phyloP scores from a whole-genome alignment of 2,113 vertebrate genomes.

The Bos javanicus region DNA sequence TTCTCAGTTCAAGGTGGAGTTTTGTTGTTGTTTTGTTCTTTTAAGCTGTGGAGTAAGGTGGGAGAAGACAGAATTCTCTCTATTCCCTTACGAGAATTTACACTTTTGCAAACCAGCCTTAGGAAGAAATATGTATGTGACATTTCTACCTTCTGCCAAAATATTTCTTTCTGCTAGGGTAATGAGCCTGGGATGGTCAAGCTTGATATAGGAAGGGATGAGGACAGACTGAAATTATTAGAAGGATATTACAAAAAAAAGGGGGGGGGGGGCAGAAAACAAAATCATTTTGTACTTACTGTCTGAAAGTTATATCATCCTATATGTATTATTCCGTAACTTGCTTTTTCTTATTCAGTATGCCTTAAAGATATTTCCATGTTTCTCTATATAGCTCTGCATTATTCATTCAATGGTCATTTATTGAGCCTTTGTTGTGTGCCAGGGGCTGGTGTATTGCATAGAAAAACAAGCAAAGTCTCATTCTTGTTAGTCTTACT shows the following conservation, averaged over 20 bases:
- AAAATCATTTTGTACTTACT: neutral
- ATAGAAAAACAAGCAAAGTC: neutral
- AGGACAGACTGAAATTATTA: neutral
- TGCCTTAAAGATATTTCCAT: neutral
- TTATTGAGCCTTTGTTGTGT: neutral
- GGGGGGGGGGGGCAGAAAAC: neutral
- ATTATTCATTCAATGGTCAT: neutral
- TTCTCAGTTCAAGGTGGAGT: neutral
- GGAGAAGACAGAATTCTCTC: neutral
- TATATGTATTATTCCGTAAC: neutral
- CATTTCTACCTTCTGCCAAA: neutral
- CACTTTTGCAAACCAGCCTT: neutral
- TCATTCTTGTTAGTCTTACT: neutral
- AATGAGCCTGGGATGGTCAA: neutral
- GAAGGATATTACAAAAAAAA: neutral
- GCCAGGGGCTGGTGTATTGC: neutral
- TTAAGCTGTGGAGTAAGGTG: neutral
- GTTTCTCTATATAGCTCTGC: neutral
- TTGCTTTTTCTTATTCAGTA: neutral
- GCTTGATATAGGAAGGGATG: neutral
- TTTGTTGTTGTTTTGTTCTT: neutral
- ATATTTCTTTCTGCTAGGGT: neutral
- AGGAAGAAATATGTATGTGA: neutral
- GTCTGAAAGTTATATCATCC: neutral
- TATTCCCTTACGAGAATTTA: neutral